Conservation (phyloP, 1,140 invertebrate genomes). For the Hydropsyche tenuis region DNA sequence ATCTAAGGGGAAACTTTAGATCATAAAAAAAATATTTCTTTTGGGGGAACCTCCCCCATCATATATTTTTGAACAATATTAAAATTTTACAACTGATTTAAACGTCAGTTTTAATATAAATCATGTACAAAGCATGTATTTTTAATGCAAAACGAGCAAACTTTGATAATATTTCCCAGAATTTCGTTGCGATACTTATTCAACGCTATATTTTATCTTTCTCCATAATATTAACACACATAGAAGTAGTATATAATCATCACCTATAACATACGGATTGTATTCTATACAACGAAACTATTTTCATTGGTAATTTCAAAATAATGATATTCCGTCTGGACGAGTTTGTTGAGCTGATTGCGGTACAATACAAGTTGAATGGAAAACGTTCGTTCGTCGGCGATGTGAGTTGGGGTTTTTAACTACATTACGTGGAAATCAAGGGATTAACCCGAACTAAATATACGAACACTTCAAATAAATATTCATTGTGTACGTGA, state of each 20-base stretch:
- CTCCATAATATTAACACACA: too few species aligned
- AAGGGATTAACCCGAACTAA: too few species aligned
- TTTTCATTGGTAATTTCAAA: conserved; percentile 4
- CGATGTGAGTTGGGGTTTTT: too few species aligned
- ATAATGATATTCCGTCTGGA: conserved; percentile 19
- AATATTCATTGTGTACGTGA: too few species aligned
- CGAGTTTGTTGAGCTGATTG: conserved; percentile 3
- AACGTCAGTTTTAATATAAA: conserved; percentile 4
- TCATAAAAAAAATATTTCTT: not conserved
- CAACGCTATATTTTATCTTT: too few species aligned
- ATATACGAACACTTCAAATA: too few species aligned
- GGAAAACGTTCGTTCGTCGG: not conserved
- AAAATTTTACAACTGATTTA: conserved; percentile 9
- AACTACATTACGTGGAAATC: too few species aligned
- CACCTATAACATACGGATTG: not conserved
- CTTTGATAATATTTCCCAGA: too few species aligned
- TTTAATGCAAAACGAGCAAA: too few species aligned
- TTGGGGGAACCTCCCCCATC: not conserved
- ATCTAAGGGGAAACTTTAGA: conserved; percentile 21
- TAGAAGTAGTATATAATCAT: too few species aligned
- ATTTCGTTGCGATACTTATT: too few species aligned
- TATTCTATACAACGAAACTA: not conserved
- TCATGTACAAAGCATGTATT: too few species aligned
- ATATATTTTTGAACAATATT: not conserved
- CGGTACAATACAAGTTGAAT: not conserved